Evolutionary conservation across 1,140 invertebrate species (phyloP).

Genomic region (Homarus americanus): DNA sequence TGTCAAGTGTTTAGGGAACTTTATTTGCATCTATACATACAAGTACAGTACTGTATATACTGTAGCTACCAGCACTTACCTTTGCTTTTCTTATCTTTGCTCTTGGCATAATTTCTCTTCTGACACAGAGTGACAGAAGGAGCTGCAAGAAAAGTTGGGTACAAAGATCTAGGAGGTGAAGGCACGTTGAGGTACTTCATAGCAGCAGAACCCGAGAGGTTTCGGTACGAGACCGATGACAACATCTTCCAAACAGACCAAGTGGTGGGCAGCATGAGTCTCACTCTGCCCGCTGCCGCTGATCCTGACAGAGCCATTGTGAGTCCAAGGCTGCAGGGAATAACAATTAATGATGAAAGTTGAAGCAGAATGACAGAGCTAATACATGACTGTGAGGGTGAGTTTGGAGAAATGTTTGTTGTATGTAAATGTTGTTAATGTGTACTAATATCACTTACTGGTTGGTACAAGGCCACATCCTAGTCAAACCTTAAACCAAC

Average conservation of each 20-base stretch:
- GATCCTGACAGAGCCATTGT: constrained; percentile 14
- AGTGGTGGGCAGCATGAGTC: neutral
- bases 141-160: neutral
- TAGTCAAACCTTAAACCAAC: no score
- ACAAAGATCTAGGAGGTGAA: neutral
- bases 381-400: no score
- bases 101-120: constrained; percentile 75
- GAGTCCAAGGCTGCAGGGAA: neutral
- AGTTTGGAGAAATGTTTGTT: no score
- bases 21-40: neutral
- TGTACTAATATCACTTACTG: no score
- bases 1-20: neutral
- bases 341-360: neutral
- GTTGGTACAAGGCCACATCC: no score
- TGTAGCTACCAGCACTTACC: constrained; percentile 79
- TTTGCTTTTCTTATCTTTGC: constrained; percentile 80
- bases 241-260: neutral
- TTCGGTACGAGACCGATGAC: neutral
- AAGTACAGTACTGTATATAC: neutral
- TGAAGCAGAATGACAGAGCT: no score
- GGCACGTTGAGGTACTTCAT: neutral
- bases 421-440: no score
- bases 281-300: neutral
- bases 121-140: neutral
- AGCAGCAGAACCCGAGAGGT: neutral